Percentiles rank a stretch among this genome's conserved stretches.
Conservation (phyloP, 2,888 invertebrate genomes). For the Elmis aenea region DNA sequence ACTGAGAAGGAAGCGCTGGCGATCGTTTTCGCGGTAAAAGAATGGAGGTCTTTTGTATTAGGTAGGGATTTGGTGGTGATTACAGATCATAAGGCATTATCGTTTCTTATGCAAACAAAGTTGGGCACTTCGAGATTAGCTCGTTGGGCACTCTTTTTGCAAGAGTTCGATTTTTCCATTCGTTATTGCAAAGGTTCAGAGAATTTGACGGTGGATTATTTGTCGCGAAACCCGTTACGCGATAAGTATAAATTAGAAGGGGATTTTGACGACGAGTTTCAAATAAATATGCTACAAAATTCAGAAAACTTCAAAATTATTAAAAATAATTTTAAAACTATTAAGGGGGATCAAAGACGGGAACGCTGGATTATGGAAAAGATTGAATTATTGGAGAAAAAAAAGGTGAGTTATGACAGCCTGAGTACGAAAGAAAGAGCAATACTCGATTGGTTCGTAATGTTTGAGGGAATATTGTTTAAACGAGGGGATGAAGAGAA, state of each 20-base stretch:
- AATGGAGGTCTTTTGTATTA: background rate
- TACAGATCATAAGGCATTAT: slow-evolving; percentile 16
- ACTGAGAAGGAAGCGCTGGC: slow-evolving; percentile 23
- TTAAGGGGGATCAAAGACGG: background rate
- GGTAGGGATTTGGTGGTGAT: background rate
- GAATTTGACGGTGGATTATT: background rate
- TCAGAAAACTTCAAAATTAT: background rate
- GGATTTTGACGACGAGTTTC: too few relatives aligned
- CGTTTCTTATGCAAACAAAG: slow-evolving; percentile 11
- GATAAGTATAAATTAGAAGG: background rate
- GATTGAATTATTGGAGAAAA: too few relatives aligned
- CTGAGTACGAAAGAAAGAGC: too few relatives aligned
- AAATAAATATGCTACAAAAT: too few relatives aligned
- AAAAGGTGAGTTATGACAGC: too few relatives aligned
- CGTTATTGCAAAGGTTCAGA: background rate
- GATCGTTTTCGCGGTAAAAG: slow-evolving; percentile 1
- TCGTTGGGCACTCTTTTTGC: slow-evolving; percentile 12
- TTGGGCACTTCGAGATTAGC: slow-evolving; percentile 10
- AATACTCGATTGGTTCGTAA: too few relatives aligned
- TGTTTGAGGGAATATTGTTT: too few relatives aligned
- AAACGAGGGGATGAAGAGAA: too few relatives aligned
- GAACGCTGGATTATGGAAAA: background rate
- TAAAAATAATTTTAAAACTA: background rate
- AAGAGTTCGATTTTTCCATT: slow-evolving; percentile 15
- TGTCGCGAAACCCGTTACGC: background rate